phyloP scores from a whole-genome alignment of 2,113 vertebrate genomes.

The Sinocyclocheilus grahami region DNA sequence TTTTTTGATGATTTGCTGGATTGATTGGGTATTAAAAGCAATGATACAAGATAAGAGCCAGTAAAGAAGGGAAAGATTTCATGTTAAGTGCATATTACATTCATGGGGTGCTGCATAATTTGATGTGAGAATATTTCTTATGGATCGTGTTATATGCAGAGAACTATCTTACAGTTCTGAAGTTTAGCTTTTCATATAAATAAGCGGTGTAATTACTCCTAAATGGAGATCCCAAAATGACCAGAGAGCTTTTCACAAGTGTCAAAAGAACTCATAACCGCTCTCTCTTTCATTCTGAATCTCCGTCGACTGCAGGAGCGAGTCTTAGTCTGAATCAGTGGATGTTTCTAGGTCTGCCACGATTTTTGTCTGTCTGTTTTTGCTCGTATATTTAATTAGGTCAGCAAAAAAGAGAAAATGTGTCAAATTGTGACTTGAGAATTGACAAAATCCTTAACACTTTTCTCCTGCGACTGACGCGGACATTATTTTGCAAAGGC shows the following conservation, averaged over 20 bases:
- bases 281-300: neutral
- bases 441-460: constrained; percentile 11
- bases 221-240: constrained; percentile 42
- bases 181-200: constrained; percentile 48
- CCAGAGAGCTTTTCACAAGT: constrained; percentile 38
- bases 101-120: constrained; percentile 74
- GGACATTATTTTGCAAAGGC: constrained; percentile 72
- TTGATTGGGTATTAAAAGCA: constrained; percentile 79
- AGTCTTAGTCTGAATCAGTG: neutral
- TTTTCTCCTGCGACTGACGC: constrained; percentile 57
- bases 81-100: constrained; percentile 76
- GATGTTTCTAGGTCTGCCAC: constrained; percentile 22
- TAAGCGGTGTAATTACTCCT: constrained; percentile 36
- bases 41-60: constrained; percentile 71
- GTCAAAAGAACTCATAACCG: constrained; percentile 22
- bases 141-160: constrained; percentile 44
- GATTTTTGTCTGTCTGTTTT: constrained; percentile 18
- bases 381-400: constrained; percentile 39
- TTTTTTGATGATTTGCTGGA: constrained; percentile 78
- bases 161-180: constrained; percentile 54
- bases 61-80: constrained; percentile 75
- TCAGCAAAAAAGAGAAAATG: constrained; percentile 3
- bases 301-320: neutral
- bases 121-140: constrained; percentile 68
- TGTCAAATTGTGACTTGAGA: constrained; percentile 34